Conservation (phyloP, 2,113 vertebrate species). For the Tinamus guttatus region DNA sequence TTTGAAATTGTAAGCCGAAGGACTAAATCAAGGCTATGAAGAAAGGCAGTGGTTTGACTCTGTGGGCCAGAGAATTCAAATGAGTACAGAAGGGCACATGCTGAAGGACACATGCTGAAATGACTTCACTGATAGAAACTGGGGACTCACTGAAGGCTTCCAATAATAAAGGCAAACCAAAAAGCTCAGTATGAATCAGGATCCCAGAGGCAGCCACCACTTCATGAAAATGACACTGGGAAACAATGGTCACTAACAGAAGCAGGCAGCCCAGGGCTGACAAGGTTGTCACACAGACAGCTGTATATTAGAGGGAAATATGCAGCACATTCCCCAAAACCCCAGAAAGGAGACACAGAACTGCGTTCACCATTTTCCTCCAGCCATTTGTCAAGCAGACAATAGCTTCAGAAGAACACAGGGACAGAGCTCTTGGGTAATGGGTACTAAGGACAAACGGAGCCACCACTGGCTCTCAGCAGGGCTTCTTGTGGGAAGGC, state of each 20-base stretch:
- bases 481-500: fast-evolving
- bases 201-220: background rate
- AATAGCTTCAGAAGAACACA: background rate
- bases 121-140: background rate
- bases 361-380: background rate
- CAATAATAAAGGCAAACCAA: background rate
- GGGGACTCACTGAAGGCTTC: background rate
- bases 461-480: background rate
- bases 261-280: background rate
- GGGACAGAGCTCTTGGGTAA: background rate
- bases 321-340: background rate
- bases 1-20: background rate
- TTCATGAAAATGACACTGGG: background rate
- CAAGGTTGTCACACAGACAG: background rate
- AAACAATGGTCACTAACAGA: conserved; percentile 2
- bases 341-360: background rate
- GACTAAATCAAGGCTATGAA: background rate
- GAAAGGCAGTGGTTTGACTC: background rate
- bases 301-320: background rate
- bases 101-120: background rate
- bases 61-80: background rate
- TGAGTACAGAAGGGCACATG: background rate
- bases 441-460: background rate
- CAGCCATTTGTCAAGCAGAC: background rate
- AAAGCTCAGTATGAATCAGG: background rate